phyloP scores from a whole-genome alignment of 2,113 vertebrate species.

The Gnathonemus longibarbis region DNA sequence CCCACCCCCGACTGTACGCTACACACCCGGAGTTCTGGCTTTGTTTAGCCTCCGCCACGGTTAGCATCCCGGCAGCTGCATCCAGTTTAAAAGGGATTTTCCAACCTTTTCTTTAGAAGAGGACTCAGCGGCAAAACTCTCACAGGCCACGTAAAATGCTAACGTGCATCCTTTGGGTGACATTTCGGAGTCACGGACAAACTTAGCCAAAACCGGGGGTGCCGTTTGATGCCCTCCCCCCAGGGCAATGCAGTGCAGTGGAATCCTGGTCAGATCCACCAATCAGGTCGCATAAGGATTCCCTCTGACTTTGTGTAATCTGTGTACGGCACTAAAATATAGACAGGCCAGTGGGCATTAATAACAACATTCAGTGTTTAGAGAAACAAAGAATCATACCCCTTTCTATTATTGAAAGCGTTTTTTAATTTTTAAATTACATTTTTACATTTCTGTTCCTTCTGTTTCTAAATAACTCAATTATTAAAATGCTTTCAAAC shows the following conservation, averaged over 20 bases:
- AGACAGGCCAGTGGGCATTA: slow-evolving; percentile 53
- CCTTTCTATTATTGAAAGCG: slow-evolving; percentile 24
- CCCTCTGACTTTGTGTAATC: slow-evolving; percentile 32
- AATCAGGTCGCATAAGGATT: slow-evolving; percentile 38
- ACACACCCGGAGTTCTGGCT: not conserved
- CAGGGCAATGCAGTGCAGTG: not conserved
- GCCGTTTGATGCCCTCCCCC: slow-evolving; percentile 20
- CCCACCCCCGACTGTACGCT: not conserved
- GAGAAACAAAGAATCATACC: slow-evolving; percentile 45
- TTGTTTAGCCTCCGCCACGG: not conserved
- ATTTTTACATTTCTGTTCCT: slow-evolving; percentile 35
- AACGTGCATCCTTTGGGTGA: slow-evolving; percentile 20
- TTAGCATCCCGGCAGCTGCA: slow-evolving; percentile 37
- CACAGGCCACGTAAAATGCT: slow-evolving; percentile 12
- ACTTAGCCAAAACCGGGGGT: slow-evolving; percentile 9
- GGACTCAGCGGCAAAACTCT: not conserved
- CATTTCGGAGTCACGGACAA: slow-evolving; percentile 25
- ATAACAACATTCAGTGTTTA: slow-evolving; percentile 43
- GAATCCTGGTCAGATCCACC: slow-evolving; percentile 35
- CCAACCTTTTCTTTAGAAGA: not conserved
- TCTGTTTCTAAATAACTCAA: slow-evolving; percentile 16
- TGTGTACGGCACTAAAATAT: slow-evolving; percentile 42
- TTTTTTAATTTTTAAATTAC: slow-evolving; percentile 47
- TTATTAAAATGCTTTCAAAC: slow-evolving; percentile 27
- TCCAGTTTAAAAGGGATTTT: slow-evolving; percentile 24